A percentile compares a stretch with the other conserved stretches of the same genome.
These are phyloP conservation scores for Trichosurus vulpecula DNA, from an alignment of 2,797 vertebrate species.

Conservation along the genomic window DNA sequence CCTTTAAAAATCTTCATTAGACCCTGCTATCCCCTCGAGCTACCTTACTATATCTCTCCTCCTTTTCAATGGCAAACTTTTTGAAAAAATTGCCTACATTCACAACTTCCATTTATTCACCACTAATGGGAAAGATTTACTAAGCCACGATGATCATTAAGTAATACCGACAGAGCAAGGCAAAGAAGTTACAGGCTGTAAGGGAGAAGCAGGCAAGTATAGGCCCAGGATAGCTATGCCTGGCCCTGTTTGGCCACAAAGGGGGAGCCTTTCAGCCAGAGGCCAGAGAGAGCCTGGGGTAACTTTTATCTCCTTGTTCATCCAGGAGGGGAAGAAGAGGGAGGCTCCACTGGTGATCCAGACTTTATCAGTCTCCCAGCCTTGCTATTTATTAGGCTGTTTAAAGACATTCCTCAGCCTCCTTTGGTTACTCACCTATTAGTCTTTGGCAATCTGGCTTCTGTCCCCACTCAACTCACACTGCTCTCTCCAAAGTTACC, in stretches of 20 bases:
- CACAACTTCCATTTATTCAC: neutral
- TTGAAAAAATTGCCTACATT: neutral
- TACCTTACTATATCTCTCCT: neutral
- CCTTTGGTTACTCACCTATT: neutral
- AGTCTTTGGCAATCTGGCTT: neutral
- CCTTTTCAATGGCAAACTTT: neutral
- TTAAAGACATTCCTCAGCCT: neutral
- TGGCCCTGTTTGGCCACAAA: neutral
- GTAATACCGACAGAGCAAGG: constrained; percentile 96
- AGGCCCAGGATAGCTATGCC: neutral
- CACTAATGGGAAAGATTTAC: constrained; percentile 94
- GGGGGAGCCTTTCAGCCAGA: neutral
- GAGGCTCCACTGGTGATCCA: neutral
- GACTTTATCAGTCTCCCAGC: neutral
- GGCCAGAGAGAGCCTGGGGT: neutral
- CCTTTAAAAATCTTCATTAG: neutral
- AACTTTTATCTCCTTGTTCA: neutral
- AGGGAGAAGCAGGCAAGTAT: constrained; percentile 90
- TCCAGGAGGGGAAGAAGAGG: neutral
- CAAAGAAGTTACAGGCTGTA: constrained; percentile 93
- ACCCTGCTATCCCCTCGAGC: neutral
- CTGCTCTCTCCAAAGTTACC: neutral
- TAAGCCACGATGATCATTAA: constrained; percentile 99
- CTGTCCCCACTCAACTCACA: neutral
- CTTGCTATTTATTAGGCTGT: neutral